Evolutionary conservation across 2,888 invertebrate genomes (phyloP).

Genomic region (Cryptocephalus primarius): DNA sequence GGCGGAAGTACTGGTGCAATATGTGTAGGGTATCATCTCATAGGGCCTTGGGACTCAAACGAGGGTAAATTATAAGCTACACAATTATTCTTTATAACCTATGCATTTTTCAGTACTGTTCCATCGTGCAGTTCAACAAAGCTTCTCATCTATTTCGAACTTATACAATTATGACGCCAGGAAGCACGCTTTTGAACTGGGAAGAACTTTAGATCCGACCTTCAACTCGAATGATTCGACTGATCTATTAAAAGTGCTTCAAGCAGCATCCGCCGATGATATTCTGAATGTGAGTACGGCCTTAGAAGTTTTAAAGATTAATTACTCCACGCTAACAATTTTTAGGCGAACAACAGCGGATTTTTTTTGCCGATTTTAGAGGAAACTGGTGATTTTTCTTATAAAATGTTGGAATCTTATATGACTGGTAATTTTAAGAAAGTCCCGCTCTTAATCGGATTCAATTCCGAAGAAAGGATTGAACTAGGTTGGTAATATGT

Average conservation of each 20-base stretch:
- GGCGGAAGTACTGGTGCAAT: constrained; percentile 6
- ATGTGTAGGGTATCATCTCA: constrained; percentile 2
- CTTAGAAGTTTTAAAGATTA: no score
- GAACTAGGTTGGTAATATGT: not conserved
- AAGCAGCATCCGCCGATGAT: not conserved
- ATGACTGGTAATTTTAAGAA: constrained; percentile 6
- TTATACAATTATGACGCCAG: constrained; percentile 5
- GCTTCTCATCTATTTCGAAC: constrained; percentile 5
- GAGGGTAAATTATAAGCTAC: not conserved
- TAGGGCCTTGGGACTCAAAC: constrained; percentile 2
- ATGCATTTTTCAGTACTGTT: constrained; percentile 7
- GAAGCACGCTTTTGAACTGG: constrained; percentile 6
- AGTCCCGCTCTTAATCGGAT: constrained; percentile 4
- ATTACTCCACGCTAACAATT: no score
- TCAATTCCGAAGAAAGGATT: constrained; percentile 7
- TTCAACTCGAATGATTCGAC: constrained; percentile 4
- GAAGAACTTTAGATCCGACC: constrained; percentile 1
- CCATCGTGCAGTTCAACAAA: constrained; percentile 7
- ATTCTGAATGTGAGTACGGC: no score
- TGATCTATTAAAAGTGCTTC: constrained; percentile 3
- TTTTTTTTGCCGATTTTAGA: not conserved
- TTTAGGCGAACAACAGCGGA: no score
- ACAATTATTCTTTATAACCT: not conserved
- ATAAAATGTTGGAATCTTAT: constrained; percentile 3
- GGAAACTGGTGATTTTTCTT: constrained; percentile 4